Conservation (phyloP, 2,888 invertebrate genomes). For the Perizoma affinitatum region DNA sequence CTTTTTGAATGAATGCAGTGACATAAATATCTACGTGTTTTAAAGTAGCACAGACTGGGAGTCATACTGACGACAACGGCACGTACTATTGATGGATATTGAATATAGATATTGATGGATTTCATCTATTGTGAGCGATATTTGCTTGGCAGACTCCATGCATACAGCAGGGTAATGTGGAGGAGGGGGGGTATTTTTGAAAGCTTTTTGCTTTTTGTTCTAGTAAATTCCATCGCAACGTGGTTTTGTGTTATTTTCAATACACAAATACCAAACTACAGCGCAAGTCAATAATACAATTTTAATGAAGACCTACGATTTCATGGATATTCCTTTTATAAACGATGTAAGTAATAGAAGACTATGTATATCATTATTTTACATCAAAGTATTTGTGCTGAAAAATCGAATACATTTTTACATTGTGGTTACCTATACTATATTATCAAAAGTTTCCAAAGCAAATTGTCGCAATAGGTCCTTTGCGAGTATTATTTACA, state of each 20-base stretch:
- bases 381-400: not conserved
- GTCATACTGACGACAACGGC: conserved; percentile 7
- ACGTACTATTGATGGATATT: too few species aligned
- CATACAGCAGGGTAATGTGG: conserved; percentile 7
- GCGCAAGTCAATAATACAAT: not conserved
- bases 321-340: too few species aligned
- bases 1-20: not conserved
- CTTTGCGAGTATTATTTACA: conserved; percentile 61
- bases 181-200: not conserved
- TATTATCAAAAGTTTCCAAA: conserved; percentile 58
- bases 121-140: conserved; percentile 24
- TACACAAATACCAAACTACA: not conserved
- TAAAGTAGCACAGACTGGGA: conserved; percentile 15
- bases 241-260: not conserved
- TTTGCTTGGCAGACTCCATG: conserved; percentile 14
- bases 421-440: conserved; percentile 31
- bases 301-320: too few species aligned
- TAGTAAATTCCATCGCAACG: conserved; percentile 2
- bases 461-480: conserved; percentile 62
- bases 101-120: conserved; percentile 30
- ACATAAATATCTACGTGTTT: conserved; percentile 10
- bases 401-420: conserved; percentile 21
- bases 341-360: too few species aligned
- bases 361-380: too few species aligned
- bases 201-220: conserved; percentile 2